Base-by-base conservation (phyloP, 1,140 invertebrate genomes). In the Danaus plexippus region DNA sequence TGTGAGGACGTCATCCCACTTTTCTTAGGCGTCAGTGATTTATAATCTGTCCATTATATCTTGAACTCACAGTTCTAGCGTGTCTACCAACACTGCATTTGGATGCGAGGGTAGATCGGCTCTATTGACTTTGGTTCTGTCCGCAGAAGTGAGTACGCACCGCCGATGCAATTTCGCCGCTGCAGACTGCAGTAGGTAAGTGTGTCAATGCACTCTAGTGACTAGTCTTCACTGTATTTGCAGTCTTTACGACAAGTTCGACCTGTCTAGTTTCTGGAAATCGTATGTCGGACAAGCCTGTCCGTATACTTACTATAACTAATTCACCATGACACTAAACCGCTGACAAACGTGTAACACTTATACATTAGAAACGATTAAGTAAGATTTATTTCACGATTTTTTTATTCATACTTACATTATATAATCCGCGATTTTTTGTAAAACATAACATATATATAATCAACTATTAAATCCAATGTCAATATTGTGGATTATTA, bases 1-100 rank as follows among this genome's bases (percentile, higher is more conserved):
- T 62, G 68, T 66, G 69, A 71, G 79, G 73, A 86, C 80, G 75
- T 85, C 82, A 85, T 82, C 84, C 82, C 77, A 84, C 82, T 85
- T 85, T 85, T 82, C 82, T 76, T 70, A 80, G 71, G 71, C 73
- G 71, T 84, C 73, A 79, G 73, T 77, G 71, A 72, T 73, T 74
- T 70, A 64, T 75, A 75, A 70, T 62, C 59, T 57, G 57, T 66
- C 82, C 73, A 70, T 9, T 53, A n/a, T 71, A 66, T 54, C 40
- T 58, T 62, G 80, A 75, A 47, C 75, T 68, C n/a, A 59, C 52
- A 52, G 54, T 48, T 43, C 42, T 52, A 47, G 54, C 42, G 51
- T 56, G 51, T 66, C 52, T 43, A 52, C 56, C 52, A 43, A 52
- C 42, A 48, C 40, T 57, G 47, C n/a, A 42, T 47, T 48, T 56